Conservation (phyloP, 2,888 invertebrate species). For the Callyntrura guangdongensis region DNA sequence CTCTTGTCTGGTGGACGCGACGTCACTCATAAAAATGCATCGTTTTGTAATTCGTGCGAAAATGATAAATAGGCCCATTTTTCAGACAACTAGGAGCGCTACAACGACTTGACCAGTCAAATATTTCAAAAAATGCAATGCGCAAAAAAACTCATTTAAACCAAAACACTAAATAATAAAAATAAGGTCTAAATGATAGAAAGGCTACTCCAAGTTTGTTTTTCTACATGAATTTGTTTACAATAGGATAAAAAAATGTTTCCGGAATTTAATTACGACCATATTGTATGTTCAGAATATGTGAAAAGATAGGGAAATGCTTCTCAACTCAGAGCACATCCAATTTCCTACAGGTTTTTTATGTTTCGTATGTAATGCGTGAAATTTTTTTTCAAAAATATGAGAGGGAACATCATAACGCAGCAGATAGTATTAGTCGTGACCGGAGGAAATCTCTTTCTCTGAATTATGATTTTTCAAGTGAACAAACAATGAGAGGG, state of each 20-base stretch:
- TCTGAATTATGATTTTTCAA: background rate
- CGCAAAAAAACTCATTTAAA: no score
- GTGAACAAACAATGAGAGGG: background rate
- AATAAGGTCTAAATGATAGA: background rate
- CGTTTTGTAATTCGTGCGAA: conserved; percentile 40
- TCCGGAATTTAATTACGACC: conserved; percentile 69
- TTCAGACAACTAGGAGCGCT: background rate
- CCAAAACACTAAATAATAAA: background rate
- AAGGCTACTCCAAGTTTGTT: conserved; percentile 56
- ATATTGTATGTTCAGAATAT: background rate
- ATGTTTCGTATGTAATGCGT: background rate
- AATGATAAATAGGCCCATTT: conserved; percentile 33
- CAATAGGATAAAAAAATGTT: conserved; percentile 32
- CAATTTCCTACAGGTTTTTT: conserved; percentile 45
- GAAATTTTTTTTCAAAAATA: background rate
- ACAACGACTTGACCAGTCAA: background rate
- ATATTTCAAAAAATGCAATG: background rate
- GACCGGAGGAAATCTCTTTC: background rate
- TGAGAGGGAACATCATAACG: background rate
- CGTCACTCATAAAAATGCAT: conserved; percentile 18
- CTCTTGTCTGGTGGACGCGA: background rate
- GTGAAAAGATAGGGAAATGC: no score
- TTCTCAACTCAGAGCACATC: background rate
- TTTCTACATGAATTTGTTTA: conserved; percentile 12
- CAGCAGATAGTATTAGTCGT: background rate